phyloP scores from a whole-genome alignment of 2,797 vertebrate genomes.

The Lutjanus argentimaculatus region DNA sequence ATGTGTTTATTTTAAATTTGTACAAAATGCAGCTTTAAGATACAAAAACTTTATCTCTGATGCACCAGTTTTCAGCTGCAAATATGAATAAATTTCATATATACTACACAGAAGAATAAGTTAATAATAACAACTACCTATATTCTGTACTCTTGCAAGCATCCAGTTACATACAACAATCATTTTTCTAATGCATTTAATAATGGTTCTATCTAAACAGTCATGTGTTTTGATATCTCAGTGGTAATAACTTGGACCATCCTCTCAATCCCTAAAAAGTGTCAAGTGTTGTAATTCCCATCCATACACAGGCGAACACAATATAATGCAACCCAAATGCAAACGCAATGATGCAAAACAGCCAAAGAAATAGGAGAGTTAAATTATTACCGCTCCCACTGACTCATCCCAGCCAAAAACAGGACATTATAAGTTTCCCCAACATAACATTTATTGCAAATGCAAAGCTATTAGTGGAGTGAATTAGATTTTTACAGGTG shows the following conservation, averaged over 20 bases:
- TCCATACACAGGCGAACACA: background rate
- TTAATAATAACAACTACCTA: conserved; percentile 1
- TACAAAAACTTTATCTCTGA: conserved; percentile 25
- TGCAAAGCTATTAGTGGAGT: conserved; percentile 23
- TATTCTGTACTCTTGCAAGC: background rate
- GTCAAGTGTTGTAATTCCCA: background rate
- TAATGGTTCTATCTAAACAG: background rate
- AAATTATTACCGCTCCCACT: conserved; percentile 7
- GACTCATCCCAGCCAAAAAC: conserved; percentile 2
- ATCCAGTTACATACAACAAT: background rate
- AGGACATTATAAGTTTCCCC: background rate
- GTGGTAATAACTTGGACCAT: background rate
- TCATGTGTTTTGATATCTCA: background rate
- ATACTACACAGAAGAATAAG: conserved; percentile 4
- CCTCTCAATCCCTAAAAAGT: background rate
- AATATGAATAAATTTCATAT: conserved; percentile 1
- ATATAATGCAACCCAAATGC: conserved; percentile 3
- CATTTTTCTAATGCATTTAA: background rate
- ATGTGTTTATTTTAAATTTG: conserved; percentile 10
- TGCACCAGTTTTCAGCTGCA: background rate
- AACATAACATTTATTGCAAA: conserved; percentile 39
- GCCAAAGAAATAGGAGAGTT: background rate
- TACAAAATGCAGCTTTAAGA: conserved; percentile 17
- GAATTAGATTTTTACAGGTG: conserved; percentile 39
- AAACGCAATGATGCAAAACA: conserved; percentile 21